Conservation (phyloP, 2,797 vertebrate genomes). For the Tachyglossus aculeatus region DNA sequence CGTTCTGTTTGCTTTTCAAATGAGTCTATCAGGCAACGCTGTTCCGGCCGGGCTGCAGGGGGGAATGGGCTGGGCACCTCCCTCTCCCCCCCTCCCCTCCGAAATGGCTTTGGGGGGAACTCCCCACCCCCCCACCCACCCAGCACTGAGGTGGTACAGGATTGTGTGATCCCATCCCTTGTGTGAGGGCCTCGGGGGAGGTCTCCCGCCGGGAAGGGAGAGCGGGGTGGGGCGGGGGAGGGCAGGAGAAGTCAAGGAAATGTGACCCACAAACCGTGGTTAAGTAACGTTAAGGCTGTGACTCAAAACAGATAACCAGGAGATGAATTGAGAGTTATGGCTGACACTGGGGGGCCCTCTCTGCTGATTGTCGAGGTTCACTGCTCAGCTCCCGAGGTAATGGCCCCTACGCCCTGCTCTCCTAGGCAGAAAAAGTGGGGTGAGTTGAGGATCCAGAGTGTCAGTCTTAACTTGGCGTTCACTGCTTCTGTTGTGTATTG, state of each 20-base stretch:
- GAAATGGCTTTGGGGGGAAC: no score
- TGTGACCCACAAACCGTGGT: conserved; percentile 34
- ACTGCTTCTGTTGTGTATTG: conserved; percentile 36
- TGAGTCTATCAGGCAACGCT: conserved; percentile 29
- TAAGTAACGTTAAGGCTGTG: conserved; percentile 43
- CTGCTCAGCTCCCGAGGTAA: conserved; percentile 33
- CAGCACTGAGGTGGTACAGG: conserved; percentile 62
- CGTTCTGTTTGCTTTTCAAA: conserved; percentile 50
- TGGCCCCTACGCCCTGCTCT: conserved; percentile 33
- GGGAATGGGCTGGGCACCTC: conserved; percentile 29
- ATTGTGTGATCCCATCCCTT: conserved; percentile 34
- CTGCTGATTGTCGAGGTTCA: conserved; percentile 40
- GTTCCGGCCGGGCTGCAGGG: conserved; percentile 39
- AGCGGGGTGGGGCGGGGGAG: conserved; percentile 6
- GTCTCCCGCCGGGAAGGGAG: background rate
- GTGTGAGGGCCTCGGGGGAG: background rate
- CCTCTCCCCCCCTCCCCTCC: no score
- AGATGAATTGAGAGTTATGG: conserved; percentile 28
- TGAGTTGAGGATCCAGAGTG: conserved; percentile 44
- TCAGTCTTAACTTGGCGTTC: conserved; percentile 40
- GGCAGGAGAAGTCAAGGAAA: conserved; percentile 35
- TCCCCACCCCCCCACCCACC: no score
- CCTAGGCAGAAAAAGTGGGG: conserved; percentile 33
- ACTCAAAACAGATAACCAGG: conserved; percentile 33
- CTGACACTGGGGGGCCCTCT: background rate